Base-by-base conservation (phyloP, 2,888 invertebrate genomes). In the Xiphydria camelus region DNA sequence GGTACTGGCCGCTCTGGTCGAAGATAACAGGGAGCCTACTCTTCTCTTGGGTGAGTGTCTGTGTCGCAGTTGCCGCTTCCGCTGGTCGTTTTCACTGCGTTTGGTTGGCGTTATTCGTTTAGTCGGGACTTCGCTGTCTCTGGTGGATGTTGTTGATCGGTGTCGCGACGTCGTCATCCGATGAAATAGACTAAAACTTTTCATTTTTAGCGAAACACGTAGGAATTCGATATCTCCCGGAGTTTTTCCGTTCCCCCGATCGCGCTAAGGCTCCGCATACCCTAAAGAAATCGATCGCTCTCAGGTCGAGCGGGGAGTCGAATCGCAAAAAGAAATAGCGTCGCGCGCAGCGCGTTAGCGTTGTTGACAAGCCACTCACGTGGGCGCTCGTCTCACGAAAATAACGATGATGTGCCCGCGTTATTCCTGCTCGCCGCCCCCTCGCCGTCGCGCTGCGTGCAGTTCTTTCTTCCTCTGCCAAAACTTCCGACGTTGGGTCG, bases 21-120 rank as follows among this genome's bases (percentile, higher is more conserved):
- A 85, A 59, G 86, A 87, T 60, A 83, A 85, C 60, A 78, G 83
- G 53, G 82, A 84, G 55, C 86, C 86, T 1, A 78, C 81, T 23
- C 77, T 87, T 47, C 79, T 88, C 32, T 77, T 84, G 66, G 88
- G 88, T 87, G 70, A 83, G 83, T 80, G 40, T 35, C 37, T 18
- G 25, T 45, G 10, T 25, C 19, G 9, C 17, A 5, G 18, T 26
- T 31, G 7, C 38, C 19, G 20, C 20, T 29, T 37, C 23, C 34
- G 34, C 41, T 12, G 21, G 17, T n/a, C n/a, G n/a, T n/a, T n/a
- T n/a, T n/a, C n/a, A n/a, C n/a, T n/a, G n/a, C n/a, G n/a, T 45
- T 5, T 5, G 15, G 38, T 3, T 6, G 7, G 12, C 7, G 18
- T 12, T 33, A 10, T 4, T 32, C 4, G 14, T 4, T 9, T 23